Percentiles rank a stretch among this genome's conserved stretches.
Conservation (phyloP, 2,888 invertebrate species). For the Biston stratarius region DNA sequence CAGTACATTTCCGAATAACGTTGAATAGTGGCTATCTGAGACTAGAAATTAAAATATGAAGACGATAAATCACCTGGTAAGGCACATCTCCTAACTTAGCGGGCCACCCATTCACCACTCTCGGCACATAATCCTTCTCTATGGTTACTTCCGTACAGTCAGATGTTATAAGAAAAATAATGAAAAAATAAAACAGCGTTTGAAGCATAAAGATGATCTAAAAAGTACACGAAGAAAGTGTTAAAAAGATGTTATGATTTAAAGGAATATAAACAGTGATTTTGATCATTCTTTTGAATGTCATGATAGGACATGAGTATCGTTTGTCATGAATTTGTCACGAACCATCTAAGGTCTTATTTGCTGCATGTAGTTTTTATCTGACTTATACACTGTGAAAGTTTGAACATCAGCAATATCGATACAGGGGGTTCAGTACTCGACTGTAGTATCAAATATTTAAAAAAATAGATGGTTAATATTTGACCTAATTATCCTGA, state of each 20-base stretch:
- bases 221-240: not conserved
- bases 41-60: not conserved
- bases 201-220: not conserved
- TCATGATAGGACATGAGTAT: not conserved
- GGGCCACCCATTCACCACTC: constrained; percentile 59
- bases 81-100: constrained; percentile 65
- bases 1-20: not conserved
- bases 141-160: not conserved
- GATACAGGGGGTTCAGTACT: too few relatives aligned
- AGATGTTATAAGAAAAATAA: not conserved
- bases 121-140: constrained; percentile 41
- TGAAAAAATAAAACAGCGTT: not conserved
- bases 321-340: not conserved
- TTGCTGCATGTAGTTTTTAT: not conserved
- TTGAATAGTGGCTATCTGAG: not conserved
- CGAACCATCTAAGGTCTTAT: not conserved
- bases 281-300: not conserved
- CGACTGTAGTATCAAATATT: too few relatives aligned
- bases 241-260: too few relatives aligned
- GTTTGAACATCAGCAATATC: too few relatives aligned
- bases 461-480: too few relatives aligned
- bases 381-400: too few relatives aligned
- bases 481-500: too few relatives aligned
- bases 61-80: constrained; percentile 61
- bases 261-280: too few relatives aligned